Base-by-base conservation (phyloP, 1,140 invertebrate species). In the Oreohelix idahoensis region DNA sequence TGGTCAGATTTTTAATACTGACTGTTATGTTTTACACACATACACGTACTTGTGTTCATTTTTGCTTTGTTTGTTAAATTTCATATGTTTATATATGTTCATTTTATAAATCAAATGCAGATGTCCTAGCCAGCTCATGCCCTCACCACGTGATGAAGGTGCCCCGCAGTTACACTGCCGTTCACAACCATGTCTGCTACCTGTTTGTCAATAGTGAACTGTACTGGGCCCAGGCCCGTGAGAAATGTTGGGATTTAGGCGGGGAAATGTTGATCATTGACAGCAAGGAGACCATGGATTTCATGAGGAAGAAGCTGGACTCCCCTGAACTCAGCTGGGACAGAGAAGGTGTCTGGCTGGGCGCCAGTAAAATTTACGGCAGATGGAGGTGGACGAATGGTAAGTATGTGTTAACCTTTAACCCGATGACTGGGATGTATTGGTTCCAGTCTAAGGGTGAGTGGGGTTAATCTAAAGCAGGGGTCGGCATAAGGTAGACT, bases 311-410 rank as follows among this genome's bases (percentile, higher is more conserved):
- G 4, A 84, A 45, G n/a, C 78, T 90, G 13, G 84, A 86, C 73
- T 88, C 87, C 1, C 35, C 58, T 36, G 79, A 89, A 29, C 80
- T 89, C 20, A 78, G 87, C 49, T 89, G 88, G 88, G 23, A 66
- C 20, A 84, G 77, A n/a, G 83, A 87, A 73, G 89, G 89, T 23
- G 89, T 90, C 23, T 90, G 89, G 89, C 84, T 87, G 71, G 89
- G 89, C 26, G 87, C 88, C 36, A 84, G 84, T 42, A 81, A 86
- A 71, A 70, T 76, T 2, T 38, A 76, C 10, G 79, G 83, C 36
- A 69, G 78, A 4, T 90, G 89, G 89, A 73, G 83, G 39, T 90
- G 88, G 88, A 89, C 88, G 35, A 87, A 86, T 82, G 87, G 89
- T 89, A 78, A 71, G 85, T 32, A 23, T 58, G n/a, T 45, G 42